phyloP scores from a whole-genome alignment of 2,888 invertebrate genomes.

The Flabesymbios commensalis region DNA sequence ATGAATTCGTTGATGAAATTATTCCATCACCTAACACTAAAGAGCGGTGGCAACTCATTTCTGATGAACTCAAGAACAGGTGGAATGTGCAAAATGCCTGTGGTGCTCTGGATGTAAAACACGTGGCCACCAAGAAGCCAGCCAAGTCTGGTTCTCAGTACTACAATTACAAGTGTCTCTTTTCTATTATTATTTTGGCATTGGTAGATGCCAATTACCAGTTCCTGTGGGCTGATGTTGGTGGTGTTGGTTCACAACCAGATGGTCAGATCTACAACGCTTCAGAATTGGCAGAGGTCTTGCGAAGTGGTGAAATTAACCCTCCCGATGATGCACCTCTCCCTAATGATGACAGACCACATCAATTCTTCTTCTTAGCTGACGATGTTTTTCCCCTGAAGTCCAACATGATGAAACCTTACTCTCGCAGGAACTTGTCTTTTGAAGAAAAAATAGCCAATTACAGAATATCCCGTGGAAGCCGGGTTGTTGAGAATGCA shows the following conservation, averaged over 20 bases:
- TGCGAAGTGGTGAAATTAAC: too few species aligned
- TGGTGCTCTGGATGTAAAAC: slow-evolving; percentile 20
- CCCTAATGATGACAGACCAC: too few species aligned
- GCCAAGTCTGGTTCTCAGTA: background rate
- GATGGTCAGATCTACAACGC: slow-evolving; percentile 32
- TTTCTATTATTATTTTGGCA: slow-evolving; percentile 17
- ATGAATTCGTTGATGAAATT: slow-evolving; percentile 12
- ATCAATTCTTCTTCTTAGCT: too few species aligned
- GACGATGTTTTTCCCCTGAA: too few species aligned
- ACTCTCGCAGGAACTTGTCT: too few species aligned
- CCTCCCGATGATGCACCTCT: too few species aligned
- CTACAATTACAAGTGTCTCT: too few species aligned
- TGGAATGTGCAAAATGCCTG: slow-evolving; percentile 20
- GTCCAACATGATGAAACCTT: too few species aligned
- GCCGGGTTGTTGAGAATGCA: too few species aligned
- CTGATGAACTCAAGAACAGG: slow-evolving; percentile 5
- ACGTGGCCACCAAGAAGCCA: slow-evolving; percentile 9
- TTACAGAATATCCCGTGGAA: too few species aligned
- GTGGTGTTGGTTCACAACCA: slow-evolving; percentile 19
- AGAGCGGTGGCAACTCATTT: slow-evolving; percentile 15
- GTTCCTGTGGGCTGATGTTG: slow-evolving; percentile 25
- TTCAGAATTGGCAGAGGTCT: too few species aligned
- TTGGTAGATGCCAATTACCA: slow-evolving; percentile 18
- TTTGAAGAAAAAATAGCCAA: too few species aligned
- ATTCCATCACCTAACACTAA: slow-evolving; percentile 1